These are phyloP conservation scores for Bimastos eiseni DNA, from an alignment of 2,888 invertebrate species.

Conservation along the genomic window DNA sequence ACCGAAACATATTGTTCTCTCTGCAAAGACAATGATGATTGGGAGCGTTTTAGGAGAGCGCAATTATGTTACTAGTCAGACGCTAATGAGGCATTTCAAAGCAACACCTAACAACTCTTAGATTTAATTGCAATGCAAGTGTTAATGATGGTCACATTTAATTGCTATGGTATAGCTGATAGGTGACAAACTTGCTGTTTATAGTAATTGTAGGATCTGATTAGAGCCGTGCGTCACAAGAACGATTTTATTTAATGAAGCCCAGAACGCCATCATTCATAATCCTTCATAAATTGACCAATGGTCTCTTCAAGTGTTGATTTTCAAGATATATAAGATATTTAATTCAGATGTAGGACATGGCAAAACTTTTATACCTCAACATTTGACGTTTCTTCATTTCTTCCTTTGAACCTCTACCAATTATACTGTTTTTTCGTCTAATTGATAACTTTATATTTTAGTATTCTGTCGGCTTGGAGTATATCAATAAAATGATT, in stretches of 20 bases:
- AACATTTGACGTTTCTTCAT: too few relatives aligned
- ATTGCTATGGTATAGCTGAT: not conserved
- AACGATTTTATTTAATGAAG: not conserved
- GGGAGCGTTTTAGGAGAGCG: not conserved
- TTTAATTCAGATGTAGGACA: too few relatives aligned
- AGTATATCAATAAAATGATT: too few relatives aligned
- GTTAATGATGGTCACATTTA: not conserved
- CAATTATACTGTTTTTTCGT: too few relatives aligned
- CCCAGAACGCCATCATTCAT: not conserved
- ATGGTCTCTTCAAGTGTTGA: not conserved
- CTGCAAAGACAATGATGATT: not conserved
- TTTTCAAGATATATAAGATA: too few relatives aligned
- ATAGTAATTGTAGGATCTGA: not conserved
- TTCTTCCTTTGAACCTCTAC: too few relatives aligned
- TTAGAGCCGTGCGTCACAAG: not conserved
- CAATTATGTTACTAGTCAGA: not conserved
- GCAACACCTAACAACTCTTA: not conserved
- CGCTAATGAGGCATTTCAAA: not conserved
- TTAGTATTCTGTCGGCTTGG: too few relatives aligned
- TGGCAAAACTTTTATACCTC: too few relatives aligned
- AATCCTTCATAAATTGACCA: not conserved
- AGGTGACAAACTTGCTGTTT: not conserved
- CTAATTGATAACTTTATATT: too few relatives aligned
- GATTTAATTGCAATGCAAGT: not conserved
- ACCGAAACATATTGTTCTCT: not conserved